Evolutionary conservation across 2,888 invertebrate genomes (phyloP), one percentile per base, ranked within the genome.

Genomic region (Macaria liturata): DNA sequence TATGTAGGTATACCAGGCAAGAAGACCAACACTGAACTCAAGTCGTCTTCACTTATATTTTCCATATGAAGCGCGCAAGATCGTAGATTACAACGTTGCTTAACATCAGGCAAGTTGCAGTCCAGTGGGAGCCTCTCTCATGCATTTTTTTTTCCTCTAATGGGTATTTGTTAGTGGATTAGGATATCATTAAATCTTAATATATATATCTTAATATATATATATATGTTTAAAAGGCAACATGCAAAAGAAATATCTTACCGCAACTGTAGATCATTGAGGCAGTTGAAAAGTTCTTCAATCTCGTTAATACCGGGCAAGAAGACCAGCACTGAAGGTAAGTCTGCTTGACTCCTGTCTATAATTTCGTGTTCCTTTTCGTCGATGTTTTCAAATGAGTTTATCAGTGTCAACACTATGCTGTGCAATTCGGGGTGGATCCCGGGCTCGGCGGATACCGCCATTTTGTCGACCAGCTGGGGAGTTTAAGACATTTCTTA

Each of bases 231-330:
- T 20, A 20, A 20, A 20, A 20, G 20, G 20, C 20, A 20, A 20
- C 20, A 2, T 20, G 20, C 20, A 20, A 20, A 20, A 20, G 1
- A 20, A 20, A 20, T 20, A 20, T 20, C 61, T 71, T 70, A 86
- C 91, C 88, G 83, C 46, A 86, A 65, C 0, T 52, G 54, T 3
- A 43, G 4, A 65, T 90, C 79, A 20, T 72, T 81, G 40, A 91
- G 74, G 42, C 80, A 83, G 4, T 80, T 88, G 73, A 93, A 93
- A 72, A 96, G 87, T 54, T 94, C 94, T 75, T 97, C 96, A 58
- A 98, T 98, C 91, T 98, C 98, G 70, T 94, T 88, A 53, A 97
- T 94, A 47, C 98, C 98, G 0, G 98, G 98, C 65, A 99, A 82
- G 83, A 99, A 99, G 54, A 98, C 94, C 0, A 99, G 92, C 30